Conservation (phyloP, 2,113 vertebrate species). For the Prionailurus bengalensis region DNA sequence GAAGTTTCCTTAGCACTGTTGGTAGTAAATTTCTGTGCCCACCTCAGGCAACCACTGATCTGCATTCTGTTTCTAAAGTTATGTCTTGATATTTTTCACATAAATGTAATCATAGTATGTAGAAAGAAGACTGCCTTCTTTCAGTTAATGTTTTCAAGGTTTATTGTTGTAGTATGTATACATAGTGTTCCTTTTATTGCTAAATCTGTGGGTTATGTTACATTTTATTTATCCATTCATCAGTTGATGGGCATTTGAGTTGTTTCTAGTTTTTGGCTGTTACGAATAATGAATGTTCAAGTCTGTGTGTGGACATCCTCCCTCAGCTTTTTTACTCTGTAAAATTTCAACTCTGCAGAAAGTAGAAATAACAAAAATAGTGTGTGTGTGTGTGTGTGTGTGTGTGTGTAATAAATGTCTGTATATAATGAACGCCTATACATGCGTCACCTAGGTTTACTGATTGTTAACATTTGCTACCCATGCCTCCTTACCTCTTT, state of each 20-base stretch:
- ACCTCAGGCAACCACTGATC: background rate
- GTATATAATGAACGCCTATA: background rate
- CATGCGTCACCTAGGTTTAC: background rate
- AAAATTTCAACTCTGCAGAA: background rate
- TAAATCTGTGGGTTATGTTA: background rate
- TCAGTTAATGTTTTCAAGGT: background rate
- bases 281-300: background rate
- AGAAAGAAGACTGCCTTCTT: background rate
- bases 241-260: background rate
- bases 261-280: background rate
- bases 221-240: background rate
- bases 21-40: background rate
- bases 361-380: background rate
- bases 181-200: background rate
- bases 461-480: background rate
- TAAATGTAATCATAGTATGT: background rate
- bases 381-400: background rate
- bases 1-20: background rate
- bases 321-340: constrained; percentile 7
- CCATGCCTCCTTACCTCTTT: background rate
- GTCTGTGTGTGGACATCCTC: background rate
- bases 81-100: background rate
- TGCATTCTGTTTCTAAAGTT: background rate
- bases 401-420: background rate
- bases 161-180: background rate